Percentiles rank a stretch among this genome's conserved stretches.
Conservation (phyloP, 2,888 invertebrate species). For the Strigamia transsilvanica region DNA sequence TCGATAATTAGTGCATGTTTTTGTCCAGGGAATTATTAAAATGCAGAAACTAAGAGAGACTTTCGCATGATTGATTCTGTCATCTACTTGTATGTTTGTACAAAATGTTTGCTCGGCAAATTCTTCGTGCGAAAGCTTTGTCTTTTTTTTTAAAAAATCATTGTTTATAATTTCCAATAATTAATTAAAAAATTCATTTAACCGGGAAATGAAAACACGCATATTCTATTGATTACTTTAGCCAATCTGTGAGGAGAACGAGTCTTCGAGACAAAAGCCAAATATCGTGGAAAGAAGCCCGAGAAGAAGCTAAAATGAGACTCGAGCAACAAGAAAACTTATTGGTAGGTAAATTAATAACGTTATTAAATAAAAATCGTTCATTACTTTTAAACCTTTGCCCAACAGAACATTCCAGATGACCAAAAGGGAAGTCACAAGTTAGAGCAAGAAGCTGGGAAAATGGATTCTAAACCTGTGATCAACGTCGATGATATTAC, state of each 20-base stretch:
- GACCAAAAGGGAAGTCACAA: neutral
- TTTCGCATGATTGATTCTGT: no score
- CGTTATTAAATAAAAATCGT: constrained; percentile 55
- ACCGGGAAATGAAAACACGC: no score
- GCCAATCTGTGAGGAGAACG: constrained; percentile 91
- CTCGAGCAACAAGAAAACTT: constrained; percentile 65
- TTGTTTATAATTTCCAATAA: no score
- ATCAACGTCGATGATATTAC: constrained; percentile 51
- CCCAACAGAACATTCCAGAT: constrained; percentile 59
- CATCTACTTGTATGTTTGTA: neutral
- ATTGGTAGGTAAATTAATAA: constrained; percentile 23
- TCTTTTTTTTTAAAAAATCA: neutral
- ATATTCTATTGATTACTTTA: constrained; percentile 63
- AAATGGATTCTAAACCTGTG: constrained; percentile 6
- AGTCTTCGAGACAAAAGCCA: constrained; percentile 92
- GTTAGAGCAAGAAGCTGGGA: neutral
- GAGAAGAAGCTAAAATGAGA: constrained; percentile 85
- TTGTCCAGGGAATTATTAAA: neutral
- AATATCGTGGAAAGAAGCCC: constrained; percentile 91
- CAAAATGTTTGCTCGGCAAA: neutral
- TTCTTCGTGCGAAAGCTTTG: neutral
- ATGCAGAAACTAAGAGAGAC: neutral
- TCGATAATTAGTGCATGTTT: neutral
- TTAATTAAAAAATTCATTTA: neutral
- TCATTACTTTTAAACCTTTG: constrained; percentile 56